Conservation (phyloP, 2,797 vertebrate genomes). For the Florisuga fusca region DNA sequence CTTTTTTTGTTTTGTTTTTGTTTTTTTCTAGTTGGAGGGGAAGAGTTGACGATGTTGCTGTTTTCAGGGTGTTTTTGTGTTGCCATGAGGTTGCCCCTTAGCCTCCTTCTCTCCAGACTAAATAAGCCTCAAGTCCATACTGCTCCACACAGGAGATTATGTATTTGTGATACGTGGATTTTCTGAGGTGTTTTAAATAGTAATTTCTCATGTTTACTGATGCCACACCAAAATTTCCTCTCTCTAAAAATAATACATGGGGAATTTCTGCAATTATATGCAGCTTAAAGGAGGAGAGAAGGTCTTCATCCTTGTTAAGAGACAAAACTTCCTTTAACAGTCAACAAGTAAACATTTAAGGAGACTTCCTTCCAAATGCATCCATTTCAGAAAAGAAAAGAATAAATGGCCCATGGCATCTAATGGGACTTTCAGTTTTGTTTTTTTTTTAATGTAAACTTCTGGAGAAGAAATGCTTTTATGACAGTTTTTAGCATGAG, state of each 20-base stretch:
- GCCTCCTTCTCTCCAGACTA: not conserved
- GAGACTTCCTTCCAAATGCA: not conserved
- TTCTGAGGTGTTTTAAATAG: not conserved
- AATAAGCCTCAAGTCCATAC: not conserved
- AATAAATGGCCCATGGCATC: not conserved
- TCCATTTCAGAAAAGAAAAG: not conserved
- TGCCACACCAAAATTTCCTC: not conserved
- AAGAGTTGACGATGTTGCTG: not conserved
- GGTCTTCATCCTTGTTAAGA: not conserved
- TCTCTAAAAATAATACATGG: not conserved
- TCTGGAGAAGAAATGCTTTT: not conserved
- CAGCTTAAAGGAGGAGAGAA: not conserved
- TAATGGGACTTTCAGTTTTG: accelerated
- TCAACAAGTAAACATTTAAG: not conserved
- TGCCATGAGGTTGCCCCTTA: not conserved
- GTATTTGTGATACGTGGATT: accelerated
- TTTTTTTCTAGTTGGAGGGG: accelerated
- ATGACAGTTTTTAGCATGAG: not conserved
- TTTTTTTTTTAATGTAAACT: not conserved
- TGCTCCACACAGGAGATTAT: accelerated
- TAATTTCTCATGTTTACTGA: not conserved
- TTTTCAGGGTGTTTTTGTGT: accelerated
- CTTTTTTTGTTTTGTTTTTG: not conserved
- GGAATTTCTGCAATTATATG: not conserved
- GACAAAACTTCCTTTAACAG: not conserved